Evolutionary conservation across 2,888 invertebrate species (phyloP).

Genomic region (Sisyra nigra): DNA sequence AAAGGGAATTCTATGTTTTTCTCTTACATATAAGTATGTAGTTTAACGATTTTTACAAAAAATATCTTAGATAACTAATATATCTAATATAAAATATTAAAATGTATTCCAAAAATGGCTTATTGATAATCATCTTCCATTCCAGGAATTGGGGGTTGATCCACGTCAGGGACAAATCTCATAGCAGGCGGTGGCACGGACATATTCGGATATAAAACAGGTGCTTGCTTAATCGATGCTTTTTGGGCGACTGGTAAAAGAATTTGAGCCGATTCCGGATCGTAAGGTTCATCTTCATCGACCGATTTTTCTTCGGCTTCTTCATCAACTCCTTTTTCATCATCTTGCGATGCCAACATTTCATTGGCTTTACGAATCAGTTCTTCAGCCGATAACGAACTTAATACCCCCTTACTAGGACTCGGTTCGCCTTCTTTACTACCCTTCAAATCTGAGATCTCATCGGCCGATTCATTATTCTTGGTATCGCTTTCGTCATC

Average conservation of each 20-base stretch:
- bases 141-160: slow-evolving; percentile 25
- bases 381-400: slow-evolving; percentile 36
- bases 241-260: slow-evolving; percentile 21
- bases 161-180: slow-evolving; percentile 17
- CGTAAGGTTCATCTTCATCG: slow-evolving; percentile 19
- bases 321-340: slow-evolving; percentile 9
- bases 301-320: slow-evolving; percentile 10
- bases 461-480: slow-evolving; percentile 6
- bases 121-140: slow-evolving; percentile 18
- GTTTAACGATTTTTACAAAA: no score
- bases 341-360: slow-evolving; percentile 31
- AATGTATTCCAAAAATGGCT: no score
- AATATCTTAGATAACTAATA: no score
- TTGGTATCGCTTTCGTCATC: no score
- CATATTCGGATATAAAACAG: slow-evolving; percentile 8
- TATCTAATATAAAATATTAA: no score
- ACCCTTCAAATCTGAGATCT: slow-evolving; percentile 11
- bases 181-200: slow-evolving; percentile 16
- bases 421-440: slow-evolving; percentile 1
- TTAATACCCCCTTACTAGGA: slow-evolving; percentile 21
- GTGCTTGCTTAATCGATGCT: slow-evolving; percentile 12
- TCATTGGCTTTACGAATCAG: slow-evolving; percentile 39
- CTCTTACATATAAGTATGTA: no score
- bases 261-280: slow-evolving; percentile 28
- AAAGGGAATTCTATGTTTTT: no score